Conservation (phyloP, 1,140 invertebrate species). For the Phocides pigmalion region DNA sequence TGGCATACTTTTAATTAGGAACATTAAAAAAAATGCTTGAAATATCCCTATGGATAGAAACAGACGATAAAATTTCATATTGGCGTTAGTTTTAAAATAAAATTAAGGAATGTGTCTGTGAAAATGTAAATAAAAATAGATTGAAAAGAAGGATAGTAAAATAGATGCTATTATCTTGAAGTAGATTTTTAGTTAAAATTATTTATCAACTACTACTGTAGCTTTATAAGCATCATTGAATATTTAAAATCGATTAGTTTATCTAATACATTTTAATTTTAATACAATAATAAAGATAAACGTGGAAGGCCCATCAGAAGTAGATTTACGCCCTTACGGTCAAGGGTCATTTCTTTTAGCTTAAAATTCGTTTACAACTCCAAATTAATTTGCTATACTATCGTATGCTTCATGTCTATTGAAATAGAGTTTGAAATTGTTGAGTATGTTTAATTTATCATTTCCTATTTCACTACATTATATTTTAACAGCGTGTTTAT, state of each 20-base stretch:
- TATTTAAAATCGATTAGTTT: neutral
- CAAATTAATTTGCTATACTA: conserved; percentile 1
- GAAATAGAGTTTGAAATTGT: neutral
- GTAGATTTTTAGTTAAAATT: too few relatives aligned
- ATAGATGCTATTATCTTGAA: too few relatives aligned
- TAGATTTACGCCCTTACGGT: conserved; percentile 11
- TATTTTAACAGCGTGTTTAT: conserved; percentile 24
- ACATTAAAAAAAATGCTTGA: too few relatives aligned
- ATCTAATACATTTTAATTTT: conserved; percentile 9
- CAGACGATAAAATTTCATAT: too few relatives aligned
- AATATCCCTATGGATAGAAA: too few relatives aligned
- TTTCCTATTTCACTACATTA: conserved; percentile 3
- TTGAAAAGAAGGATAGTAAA: too few relatives aligned
- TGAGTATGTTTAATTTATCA: neutral
- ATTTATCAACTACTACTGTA: too few relatives aligned
- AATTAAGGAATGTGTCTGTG: too few relatives aligned
- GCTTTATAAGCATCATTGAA: neutral
- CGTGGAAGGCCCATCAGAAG: neutral
- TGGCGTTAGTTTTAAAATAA: too few relatives aligned
- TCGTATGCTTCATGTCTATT: neutral
- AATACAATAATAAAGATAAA: conserved; percentile 4
- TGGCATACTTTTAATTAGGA: too few relatives aligned
- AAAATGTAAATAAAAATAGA: too few relatives aligned
- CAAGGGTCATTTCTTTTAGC: conserved; percentile 13
- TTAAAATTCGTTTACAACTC: neutral